phyloP scores from a whole-genome alignment of 2,113 vertebrate species.

The Corythoichthys intestinalis region DNA sequence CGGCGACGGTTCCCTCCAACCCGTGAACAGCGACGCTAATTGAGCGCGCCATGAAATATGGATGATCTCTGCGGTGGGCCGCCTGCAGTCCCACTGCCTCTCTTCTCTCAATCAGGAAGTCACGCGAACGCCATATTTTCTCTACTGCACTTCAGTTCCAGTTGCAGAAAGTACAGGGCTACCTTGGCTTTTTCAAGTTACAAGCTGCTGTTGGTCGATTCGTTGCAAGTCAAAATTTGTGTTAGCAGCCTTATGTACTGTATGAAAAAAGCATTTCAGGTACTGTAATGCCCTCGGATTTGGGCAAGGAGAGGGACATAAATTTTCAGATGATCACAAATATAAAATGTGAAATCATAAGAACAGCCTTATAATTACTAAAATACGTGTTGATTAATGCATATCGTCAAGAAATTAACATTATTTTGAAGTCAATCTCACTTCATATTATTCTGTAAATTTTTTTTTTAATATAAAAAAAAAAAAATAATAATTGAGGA shows the following conservation, averaged over 20 bases:
- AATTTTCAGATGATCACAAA: neutral
- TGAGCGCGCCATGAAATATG: slow-evolving; percentile 73
- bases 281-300: neutral
- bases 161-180: neutral
- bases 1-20: slow-evolving; percentile 40
- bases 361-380: no score
- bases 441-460: no score
- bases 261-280: neutral
- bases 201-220: neutral
- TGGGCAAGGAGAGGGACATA: neutral
- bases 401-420: no score
- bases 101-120: slow-evolving; percentile 31
- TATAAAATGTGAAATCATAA: neutral
- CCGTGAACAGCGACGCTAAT: slow-evolving; percentile 66
- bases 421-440: no score
- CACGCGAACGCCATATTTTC: slow-evolving; percentile 49
- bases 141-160: slow-evolving; percentile 48
- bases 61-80: slow-evolving; percentile 57
- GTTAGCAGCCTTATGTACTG: no score
- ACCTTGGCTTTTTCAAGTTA: neutral
- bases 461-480: no score
- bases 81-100: slow-evolving; percentile 5
- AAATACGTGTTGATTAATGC: no score
- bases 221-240: no score
- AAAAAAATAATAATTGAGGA: no score